Conservation (phyloP, 2,797 vertebrate genomes). For the Cottoperca gobio region DNA sequence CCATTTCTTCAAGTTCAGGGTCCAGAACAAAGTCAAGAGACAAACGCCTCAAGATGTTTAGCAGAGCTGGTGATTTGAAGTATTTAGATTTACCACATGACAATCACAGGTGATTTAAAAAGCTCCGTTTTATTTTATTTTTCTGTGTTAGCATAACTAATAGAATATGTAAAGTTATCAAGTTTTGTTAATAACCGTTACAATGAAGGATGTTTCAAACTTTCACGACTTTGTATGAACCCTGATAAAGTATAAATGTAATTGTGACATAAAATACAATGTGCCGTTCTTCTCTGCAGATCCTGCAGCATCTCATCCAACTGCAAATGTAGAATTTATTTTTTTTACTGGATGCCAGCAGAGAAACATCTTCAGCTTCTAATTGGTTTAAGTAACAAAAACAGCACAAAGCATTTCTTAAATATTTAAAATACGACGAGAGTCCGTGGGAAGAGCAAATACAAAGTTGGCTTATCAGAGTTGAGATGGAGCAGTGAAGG, state of each 20-base stretch:
- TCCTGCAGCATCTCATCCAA: background rate
- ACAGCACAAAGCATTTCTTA: constrained; percentile 1
- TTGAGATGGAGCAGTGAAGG: constrained; percentile 1
- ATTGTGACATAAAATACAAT: background rate
- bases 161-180: too few relatives aligned
- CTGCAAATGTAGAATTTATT: background rate
- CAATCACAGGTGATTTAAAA: too few relatives aligned
- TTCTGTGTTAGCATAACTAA: too few relatives aligned
- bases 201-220: too few relatives aligned
- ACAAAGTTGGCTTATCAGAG: constrained; percentile 31
- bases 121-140: too few relatives aligned
- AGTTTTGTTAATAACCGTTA: too few relatives aligned
- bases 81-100: too few relatives aligned
- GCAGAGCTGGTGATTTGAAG: too few relatives aligned
- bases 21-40: background rate
- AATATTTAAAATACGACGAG: background rate
- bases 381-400: constrained; percentile 4
- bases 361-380: background rate
- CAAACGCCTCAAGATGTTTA: background rate
- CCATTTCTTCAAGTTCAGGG: background rate
- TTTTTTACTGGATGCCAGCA: background rate
- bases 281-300: background rate
- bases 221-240: too few relatives aligned
- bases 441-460: constrained; percentile 45
- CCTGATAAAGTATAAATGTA: too few relatives aligned